Base-by-base conservation (phyloP, 2,113 vertebrate genomes). In the Gavia stellata region DNA sequence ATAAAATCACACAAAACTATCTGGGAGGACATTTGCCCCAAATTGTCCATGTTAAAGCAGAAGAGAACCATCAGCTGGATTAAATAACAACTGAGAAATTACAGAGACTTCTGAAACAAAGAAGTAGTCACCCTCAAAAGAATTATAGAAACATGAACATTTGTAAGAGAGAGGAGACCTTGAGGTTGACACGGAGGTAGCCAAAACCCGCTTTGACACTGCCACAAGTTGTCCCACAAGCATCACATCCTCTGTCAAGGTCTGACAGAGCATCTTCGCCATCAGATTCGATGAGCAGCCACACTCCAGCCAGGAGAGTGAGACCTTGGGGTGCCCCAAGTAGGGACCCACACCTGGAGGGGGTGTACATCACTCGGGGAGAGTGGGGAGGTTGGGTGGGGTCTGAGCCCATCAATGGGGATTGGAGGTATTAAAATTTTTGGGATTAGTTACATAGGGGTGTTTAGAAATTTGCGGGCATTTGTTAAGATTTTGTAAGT, bases 331-430 rank as follows among this genome's bases (percentile, higher is more conserved):
- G 11, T 40, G 25, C 49, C 20, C 13, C 31, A 68, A 45, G 21
- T 1, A 28, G 28, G 42, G 11, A 34, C 11, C 6, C 67, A 58
- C 7, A 36, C 25, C 34, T 53, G 5, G 5, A 53, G 12, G 12
- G 23, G 11, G 3, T 9, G 3, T 12, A 45, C 20, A 28, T 17
- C 28, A 28, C 20, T 31, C 1, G 0, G 18, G 25, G n/a, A 42
- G 3, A 6, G 12, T 56, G 24, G 14, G 19, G 10, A 65, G 33
- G 5, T 50, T 14, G 0, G 3, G 14, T 1, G 13, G 8, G 3
- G 3, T 50, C 49, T 73, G 74, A 65, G 17, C 11, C 20, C 26
- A 38, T 17, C 29, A 10, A 8, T 17, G 26, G 18, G 16, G 12
- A 4, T 6, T 83, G 21, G 7, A 14, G 6, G 12, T 10, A 52